Conservation (phyloP, 1,140 invertebrate species). For the Euglossa dilemma region DNA sequence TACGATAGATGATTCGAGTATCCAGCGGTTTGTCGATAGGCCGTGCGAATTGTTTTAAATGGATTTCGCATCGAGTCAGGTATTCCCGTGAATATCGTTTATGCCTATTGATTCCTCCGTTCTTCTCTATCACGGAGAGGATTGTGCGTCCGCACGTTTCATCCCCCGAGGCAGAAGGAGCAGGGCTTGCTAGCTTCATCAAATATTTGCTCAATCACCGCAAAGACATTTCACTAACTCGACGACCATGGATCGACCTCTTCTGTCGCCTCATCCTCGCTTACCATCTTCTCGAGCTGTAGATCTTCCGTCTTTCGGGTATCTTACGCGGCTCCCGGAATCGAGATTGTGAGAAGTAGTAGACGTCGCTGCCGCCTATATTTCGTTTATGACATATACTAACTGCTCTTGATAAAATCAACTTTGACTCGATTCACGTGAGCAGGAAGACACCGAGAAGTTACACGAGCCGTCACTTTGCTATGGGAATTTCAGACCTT, state of each 20-base stretch:
- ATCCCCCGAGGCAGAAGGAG: constrained; percentile 63
- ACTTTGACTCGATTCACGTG: not conserved
- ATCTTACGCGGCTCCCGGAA: not conserved
- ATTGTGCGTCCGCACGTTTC: constrained; percentile 56
- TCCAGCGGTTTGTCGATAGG: no score
- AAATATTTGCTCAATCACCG: constrained; percentile 83
- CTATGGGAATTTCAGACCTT: not conserved
- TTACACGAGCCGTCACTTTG: no score
- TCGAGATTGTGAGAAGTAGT: constrained; percentile 59
- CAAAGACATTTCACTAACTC: constrained; percentile 80
- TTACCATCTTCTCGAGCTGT: constrained; percentile 50
- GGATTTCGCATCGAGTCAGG: constrained; percentile 2
- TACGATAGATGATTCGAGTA: no score
- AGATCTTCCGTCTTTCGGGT: constrained; percentile 25
- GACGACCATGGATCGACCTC: constrained; percentile 72
- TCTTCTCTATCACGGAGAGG: constrained; percentile 43
- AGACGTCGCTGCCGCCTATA: constrained; percentile 55
- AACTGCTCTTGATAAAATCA: not conserved
- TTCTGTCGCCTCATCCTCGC: constrained; percentile 67
- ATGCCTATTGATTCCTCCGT: constrained; percentile 50
- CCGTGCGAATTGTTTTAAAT: constrained; percentile 3
- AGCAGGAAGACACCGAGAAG: not conserved
- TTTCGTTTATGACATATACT: not conserved
- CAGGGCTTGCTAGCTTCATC: constrained; percentile 74
- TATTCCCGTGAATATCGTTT: constrained; percentile 34